These are phyloP conservation scores for Bradypodion ventrale DNA, from an alignment of 2,797 vertebrate species.

Conservation along the genomic window DNA sequence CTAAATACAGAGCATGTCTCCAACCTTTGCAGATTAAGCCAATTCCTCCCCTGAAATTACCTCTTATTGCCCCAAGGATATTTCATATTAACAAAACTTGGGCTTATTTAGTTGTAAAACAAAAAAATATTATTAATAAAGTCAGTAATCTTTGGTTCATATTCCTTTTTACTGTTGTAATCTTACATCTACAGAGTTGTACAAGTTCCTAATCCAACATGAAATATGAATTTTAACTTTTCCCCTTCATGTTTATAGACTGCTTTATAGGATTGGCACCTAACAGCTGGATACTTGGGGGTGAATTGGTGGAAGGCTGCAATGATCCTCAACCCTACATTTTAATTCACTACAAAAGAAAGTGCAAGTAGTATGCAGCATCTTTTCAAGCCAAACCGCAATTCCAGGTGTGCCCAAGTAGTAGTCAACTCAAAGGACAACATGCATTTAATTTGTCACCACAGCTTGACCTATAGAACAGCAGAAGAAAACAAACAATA, in stretches of 20 bases:
- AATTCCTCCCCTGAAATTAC: neutral
- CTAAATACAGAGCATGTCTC: neutral
- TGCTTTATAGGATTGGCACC: too few species aligned
- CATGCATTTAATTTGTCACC: neutral
- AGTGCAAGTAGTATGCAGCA: too few species aligned
- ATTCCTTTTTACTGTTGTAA: neutral
- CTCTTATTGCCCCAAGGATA: neutral
- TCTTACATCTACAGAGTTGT: neutral
- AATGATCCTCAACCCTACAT: too few species aligned
- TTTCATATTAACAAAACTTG: neutral
- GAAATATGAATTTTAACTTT: constrained; percentile 3
- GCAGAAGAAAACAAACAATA: neutral
- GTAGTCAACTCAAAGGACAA: neutral
- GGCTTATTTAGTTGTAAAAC: neutral
- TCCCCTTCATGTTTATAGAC: neutral
- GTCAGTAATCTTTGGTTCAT: neutral
- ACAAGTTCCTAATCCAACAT: neutral
- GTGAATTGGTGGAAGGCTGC: too few species aligned
- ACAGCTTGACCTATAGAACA: neutral
- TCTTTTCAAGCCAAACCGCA: too few species aligned
- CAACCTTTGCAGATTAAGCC: neutral
- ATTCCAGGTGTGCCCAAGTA: neutral
- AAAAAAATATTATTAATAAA: neutral
- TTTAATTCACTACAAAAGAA: too few species aligned
- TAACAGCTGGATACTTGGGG: too few species aligned